Evolutionary conservation across 2,888 invertebrate species (phyloP), one percentile per base, ranked within the genome.

Genomic region (Dromius quadrimaculatus): DNA sequence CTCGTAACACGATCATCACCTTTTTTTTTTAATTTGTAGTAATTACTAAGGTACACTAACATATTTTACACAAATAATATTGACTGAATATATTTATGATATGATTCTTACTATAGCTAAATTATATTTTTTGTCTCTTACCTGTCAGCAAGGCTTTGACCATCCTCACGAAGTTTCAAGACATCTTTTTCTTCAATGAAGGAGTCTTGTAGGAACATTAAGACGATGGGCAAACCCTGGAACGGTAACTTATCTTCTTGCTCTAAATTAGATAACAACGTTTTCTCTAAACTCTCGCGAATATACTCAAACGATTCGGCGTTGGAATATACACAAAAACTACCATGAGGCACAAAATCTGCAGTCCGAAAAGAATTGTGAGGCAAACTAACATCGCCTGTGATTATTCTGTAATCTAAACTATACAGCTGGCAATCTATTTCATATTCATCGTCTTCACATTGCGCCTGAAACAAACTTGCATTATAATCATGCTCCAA

Each of bases 281-380:
- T 95, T 81, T 95, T 94, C 81, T 97, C 95, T 74, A 98, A 87
- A 81, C 95, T 95, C 71, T 93, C 92, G 75, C 94, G 87, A 61
- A 98, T 91, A 80, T 94, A 97, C 79, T 97, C 95, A 78, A 97
- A 93, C 0, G 95, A 93, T 78, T 94, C 92, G 76, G 92, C 92
- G 78, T 95, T 94, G 77, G 95, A 93, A 82, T 93, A 98, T 17
- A 94, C 92, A 82, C 94, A 94, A 82, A 93, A 92, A 77, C 93
- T 83, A 91, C 96, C 96, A 81, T 96, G 94, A 23, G 96, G 95
- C 78, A 91, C 90, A 80, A 95, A 95, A 82, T 95, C 93, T 63
- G 92, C 89, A 23, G 92, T 91, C 77, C 90, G 88, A 78, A 94
- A 91, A 57, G 92, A 90, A 81, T 95, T 94, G 47, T 91, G 89